Evolutionary conservation across 2,113 vertebrate genomes (phyloP).

Genomic region (Chlorodrepanis virens): DNA sequence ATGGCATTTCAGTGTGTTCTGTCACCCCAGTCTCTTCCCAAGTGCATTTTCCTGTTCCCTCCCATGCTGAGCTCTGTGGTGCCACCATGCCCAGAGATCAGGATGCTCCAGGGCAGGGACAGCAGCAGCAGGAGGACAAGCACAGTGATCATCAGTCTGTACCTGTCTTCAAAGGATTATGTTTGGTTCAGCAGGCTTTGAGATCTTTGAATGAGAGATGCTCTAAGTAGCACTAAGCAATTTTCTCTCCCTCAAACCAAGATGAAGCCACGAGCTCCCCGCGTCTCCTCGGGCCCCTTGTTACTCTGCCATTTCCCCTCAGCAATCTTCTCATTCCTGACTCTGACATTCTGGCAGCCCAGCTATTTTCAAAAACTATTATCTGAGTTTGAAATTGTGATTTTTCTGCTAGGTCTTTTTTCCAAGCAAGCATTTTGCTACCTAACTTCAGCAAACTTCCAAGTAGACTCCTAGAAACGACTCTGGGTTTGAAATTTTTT

Average conservation of each 20-base stretch:
- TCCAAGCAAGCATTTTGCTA: neutral
- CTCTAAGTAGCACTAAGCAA: conserved; percentile 50
- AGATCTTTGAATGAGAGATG: conserved; percentile 51
- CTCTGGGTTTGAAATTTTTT: neutral
- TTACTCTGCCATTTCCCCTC: conserved; percentile 33
- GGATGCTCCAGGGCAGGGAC: neutral
- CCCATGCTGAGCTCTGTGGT: fast-evolving
- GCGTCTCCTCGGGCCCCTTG: conserved; percentile 31
- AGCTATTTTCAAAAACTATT: conserved; percentile 40
- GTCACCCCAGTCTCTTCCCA: neutral
- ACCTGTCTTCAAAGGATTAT: conserved; percentile 46
- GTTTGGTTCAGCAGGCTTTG: conserved; percentile 54
- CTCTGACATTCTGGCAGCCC: conserved; percentile 1
- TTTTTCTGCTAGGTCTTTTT: neutral
- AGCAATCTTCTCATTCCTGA: conserved; percentile 20
- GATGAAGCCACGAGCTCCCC: conserved; percentile 18
- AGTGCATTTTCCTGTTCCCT: neutral
- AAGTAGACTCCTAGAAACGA: neutral
- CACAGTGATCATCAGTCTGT: conserved; percentile 15
- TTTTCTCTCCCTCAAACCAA: conserved; percentile 42
- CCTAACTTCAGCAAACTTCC: neutral
- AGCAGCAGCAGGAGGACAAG: neutral
- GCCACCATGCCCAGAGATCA: neutral
- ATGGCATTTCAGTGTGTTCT: neutral
- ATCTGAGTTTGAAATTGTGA: conserved; percentile 16